phyloP scores from a whole-genome alignment of 2,113 vertebrate species.

The Larimichthys polyactis region DNA sequence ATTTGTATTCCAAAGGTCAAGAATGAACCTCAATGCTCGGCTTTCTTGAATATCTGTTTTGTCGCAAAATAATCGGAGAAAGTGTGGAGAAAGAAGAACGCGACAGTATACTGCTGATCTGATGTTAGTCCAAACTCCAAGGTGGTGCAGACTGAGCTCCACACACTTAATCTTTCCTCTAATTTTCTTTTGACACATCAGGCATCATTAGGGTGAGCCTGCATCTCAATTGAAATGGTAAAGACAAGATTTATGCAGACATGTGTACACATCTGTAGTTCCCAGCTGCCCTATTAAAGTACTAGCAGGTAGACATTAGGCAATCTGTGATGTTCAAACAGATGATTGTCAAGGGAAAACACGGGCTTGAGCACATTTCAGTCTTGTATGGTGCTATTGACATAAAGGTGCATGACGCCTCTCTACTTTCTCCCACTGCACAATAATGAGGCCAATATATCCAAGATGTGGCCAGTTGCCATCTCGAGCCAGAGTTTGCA shows the following conservation, averaged over 20 bases:
- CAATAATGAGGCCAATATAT: no score
- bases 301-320: background rate
- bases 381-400: no score
- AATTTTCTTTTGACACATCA: background rate
- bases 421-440: no score
- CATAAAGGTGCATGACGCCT: no score
- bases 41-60: background rate
- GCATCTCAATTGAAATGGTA: background rate
- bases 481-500: no score
- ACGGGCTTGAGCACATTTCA: background rate
- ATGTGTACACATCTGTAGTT: background rate
- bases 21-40: background rate
- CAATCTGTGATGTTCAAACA: background rate
- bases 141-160: background rate
- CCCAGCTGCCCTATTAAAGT: background rate
- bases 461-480: no score
- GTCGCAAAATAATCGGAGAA: background rate
- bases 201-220: background rate
- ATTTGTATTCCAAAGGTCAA: background rate
- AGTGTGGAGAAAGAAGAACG: background rate
- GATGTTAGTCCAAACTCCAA: background rate
- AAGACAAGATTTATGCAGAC: background rate
- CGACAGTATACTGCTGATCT: background rate
- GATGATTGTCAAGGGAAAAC: background rate
- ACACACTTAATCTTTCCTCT: background rate